These are phyloP conservation scores for Mycteria americana DNA, from an alignment of 2,797 vertebrate species.

Conservation along the genomic window DNA sequence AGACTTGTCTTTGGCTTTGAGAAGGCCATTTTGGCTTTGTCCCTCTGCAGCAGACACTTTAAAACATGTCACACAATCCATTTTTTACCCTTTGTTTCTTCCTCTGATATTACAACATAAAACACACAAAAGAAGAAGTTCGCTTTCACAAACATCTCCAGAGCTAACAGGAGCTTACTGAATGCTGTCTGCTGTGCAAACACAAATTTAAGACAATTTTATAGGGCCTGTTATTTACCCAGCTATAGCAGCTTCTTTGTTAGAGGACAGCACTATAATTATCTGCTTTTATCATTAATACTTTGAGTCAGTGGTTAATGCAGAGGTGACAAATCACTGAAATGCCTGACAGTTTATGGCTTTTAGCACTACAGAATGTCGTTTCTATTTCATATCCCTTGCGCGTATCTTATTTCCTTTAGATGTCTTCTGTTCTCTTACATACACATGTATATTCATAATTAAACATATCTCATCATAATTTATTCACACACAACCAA, in stretches of 20 bases:
- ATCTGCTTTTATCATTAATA: slow-evolving; percentile 63
- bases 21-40: background rate
- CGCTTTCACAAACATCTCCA: background rate
- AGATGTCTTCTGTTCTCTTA: slow-evolving; percentile 18
- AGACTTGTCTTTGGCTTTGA: background rate
- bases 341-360: slow-evolving; percentile 32
- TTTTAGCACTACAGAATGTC: slow-evolving; percentile 32
- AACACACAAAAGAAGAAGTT: background rate
- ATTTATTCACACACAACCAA: slow-evolving; percentile 38
- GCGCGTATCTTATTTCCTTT: background rate
- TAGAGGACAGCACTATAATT: slow-evolving; percentile 34
- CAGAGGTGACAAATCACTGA: slow-evolving; percentile 56
- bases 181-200: slow-evolving; percentile 4
- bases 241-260: slow-evolving; percentile 29
- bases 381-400: slow-evolving; percentile 33
- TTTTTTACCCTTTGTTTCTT: background rate
- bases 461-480: slow-evolving; percentile 35
- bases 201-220: slow-evolving; percentile 34
- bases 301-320: slow-evolving; percentile 45
- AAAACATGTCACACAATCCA: background rate
- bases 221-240: slow-evolving; percentile 50
- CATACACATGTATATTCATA: slow-evolving; percentile 9
- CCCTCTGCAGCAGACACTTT: background rate
- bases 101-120: background rate
- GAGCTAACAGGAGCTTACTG: background rate